These are phyloP conservation scores for Dascillus cervinus DNA, from an alignment of 2,888 invertebrate species.

Conservation along the genomic window DNA sequence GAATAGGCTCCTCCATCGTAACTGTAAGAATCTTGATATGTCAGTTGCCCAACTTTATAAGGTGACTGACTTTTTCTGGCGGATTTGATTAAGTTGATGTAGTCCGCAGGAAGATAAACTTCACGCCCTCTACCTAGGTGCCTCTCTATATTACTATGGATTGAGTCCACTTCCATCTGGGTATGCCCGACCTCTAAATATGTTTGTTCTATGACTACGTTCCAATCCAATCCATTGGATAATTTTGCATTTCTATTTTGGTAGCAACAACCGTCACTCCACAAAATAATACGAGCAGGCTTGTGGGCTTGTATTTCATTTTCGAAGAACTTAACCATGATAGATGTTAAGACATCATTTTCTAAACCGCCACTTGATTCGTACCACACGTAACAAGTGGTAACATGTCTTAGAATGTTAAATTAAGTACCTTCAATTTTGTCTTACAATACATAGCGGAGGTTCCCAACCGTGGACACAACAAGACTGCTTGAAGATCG, in stretches of 20 bases:
- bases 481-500: conserved; percentile 25
- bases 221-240: conserved; percentile 7
- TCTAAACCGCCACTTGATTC: conserved; percentile 19
- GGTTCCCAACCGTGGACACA: conserved; percentile 21
- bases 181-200: conserved; percentile 3
- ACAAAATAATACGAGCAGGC: neutral
- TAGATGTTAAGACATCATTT: conserved; percentile 19
- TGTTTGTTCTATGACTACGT: conserved; percentile 6
- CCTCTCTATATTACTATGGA: conserved; percentile 13
- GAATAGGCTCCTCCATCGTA: conserved; percentile 2
- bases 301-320: conserved; percentile 2
- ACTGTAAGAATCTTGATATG: conserved; percentile 3
- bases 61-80: neutral
- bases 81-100: conserved; percentile 4
- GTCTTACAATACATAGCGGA: conserved; percentile 22
- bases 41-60: conserved; percentile 1
- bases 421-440: conserved; percentile 23
- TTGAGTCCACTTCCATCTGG: conserved; percentile 24
- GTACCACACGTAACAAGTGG: conserved; percentile 21
- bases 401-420: conserved; percentile 15
- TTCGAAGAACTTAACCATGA: conserved; percentile 5
- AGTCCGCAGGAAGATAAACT: conserved; percentile 18
- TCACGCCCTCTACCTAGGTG: conserved; percentile 11
- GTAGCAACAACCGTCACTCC: conserved; percentile 14
- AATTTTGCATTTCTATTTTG: conserved; percentile 3